Base-by-base conservation (phyloP, 1,140 invertebrate species). In the Leptinotarsa defecta region DNA sequence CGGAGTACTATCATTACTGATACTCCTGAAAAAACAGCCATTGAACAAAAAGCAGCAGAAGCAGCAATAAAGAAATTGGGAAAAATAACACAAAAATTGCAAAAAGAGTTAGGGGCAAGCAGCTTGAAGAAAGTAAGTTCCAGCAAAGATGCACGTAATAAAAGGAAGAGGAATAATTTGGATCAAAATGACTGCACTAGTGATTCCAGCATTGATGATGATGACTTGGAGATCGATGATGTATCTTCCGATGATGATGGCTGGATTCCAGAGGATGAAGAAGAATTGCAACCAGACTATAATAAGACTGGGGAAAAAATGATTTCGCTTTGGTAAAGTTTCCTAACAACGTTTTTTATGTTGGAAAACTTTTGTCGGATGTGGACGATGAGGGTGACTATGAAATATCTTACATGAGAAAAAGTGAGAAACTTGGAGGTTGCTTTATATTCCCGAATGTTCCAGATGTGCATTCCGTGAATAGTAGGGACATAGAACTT, bases 281-380 rank as follows among this genome's bases (percentile, higher is more conserved):
- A 52, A 52, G 49, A 52, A 52, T 52, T 52, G 49, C 49, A 52
- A n/a, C 49, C 49, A 52, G 49, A 52, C 49, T 52, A 52, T n/a
- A 52, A 52, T 52, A 52, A 52, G 49, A 52, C n/a, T 52, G 49
- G n/a, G n/a, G 49, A 52, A 52, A 52, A 52, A 52, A 52, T 52
- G 13, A 52, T 52, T 52, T 52, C 49, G n/a, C n/a, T 52, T 52
- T 52, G 49, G 49, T 52, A 52, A 52, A 52, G 49, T 52, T 52
- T 52, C 49, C 49, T n/a, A n/a, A 52, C 49, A 52, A 52, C 13
- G 49, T 52, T 15, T 52, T 52, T 52, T 17, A 52, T 52, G n/a
- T 52, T 52, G 49, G 49, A 13, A 52, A 52, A 52, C 49, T 52
- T 52, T 17, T 52, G 49, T 52, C 13, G 49, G n/a, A 52, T 52